A percentile compares a stretch with the other conserved stretches of the same genome.
Evolutionary conservation across 2,888 invertebrate species (phyloP).

Genomic region (Arge pagana): DNA sequence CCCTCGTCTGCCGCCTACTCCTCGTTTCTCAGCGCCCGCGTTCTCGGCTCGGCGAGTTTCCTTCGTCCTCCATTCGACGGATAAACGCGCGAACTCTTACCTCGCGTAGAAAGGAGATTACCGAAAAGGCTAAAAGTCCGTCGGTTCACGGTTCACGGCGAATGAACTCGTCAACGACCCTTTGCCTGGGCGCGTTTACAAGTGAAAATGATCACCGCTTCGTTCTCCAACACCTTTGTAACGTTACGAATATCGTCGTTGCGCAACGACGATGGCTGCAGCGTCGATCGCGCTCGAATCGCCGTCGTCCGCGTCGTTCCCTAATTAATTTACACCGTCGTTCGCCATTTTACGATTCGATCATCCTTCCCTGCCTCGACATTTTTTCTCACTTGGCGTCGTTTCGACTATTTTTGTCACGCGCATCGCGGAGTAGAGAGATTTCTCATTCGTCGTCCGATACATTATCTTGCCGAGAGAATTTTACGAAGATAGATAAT

Average conservation of each 20-base stretch:
- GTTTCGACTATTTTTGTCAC: too few species aligned
- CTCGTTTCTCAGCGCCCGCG: slow-evolving; percentile 24
- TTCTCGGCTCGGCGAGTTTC: slow-evolving; percentile 27
- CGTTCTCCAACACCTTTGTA: neutral
- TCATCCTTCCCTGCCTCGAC: too few species aligned
- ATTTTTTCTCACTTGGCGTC: too few species aligned
- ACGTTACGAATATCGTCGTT: too few species aligned
- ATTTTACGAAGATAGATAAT: slow-evolving; percentile 15
- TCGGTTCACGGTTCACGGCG: slow-evolving; percentile 13
- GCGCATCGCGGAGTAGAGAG: too few species aligned
- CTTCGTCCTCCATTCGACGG: neutral
- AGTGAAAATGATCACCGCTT: slow-evolving; percentile 14
- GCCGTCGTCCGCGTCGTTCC: neutral
- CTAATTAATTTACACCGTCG: neutral
- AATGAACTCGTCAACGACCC: slow-evolving; percentile 19
- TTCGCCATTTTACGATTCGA: too few species aligned
- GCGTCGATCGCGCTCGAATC: neutral
- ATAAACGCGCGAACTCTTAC: neutral
- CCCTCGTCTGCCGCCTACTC: slow-evolving; percentile 1
- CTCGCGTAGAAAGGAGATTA: slow-evolving; percentile 14
- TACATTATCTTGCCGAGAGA: neutral
- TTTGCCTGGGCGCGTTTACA: slow-evolving; percentile 10
- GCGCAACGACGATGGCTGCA: too few species aligned
- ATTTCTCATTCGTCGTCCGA: too few species aligned
- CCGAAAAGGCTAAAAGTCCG: slow-evolving; percentile 8